Percentiles rank a stretch among this genome's conserved stretches.
Conservation (phyloP, 1,140 invertebrate species). For the Heliconius hermathena region DNA sequence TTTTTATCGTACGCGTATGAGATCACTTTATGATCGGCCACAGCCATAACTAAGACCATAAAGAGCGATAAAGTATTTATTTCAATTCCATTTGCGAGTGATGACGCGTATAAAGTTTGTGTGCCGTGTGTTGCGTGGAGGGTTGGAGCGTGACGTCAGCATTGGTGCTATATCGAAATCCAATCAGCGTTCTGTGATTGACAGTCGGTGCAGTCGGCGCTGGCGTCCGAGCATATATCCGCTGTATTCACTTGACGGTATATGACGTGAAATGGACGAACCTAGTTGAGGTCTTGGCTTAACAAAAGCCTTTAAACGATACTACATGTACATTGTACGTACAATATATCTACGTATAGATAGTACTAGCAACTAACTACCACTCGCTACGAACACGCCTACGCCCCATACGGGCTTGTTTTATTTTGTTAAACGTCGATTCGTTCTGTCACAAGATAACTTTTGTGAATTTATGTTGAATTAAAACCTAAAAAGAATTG, state of each 20-base stretch:
- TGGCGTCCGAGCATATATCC: constrained; percentile 47
- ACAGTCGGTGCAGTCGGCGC: constrained; percentile 61
- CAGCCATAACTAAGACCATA: constrained; percentile 44
- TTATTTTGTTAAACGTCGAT: constrained; percentile 24
- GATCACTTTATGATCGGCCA: constrained; percentile 40
- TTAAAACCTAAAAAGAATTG: neutral
- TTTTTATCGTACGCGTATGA: constrained; percentile 40
- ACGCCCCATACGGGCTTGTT: constrained; percentile 13
- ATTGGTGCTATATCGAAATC: constrained; percentile 73
- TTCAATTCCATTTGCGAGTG: constrained; percentile 43
- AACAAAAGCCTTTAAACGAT: constrained; percentile 48
- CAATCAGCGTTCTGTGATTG: constrained; percentile 75
- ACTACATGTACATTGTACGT: constrained; percentile 23
- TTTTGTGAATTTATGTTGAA: neutral
- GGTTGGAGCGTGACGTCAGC: constrained; percentile 50
- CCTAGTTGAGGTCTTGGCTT: constrained; percentile 47
- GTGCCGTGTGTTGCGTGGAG: constrained; percentile 15
- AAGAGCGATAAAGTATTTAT: constrained; percentile 43
- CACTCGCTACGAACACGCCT: constrained; percentile 5
- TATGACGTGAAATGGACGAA: constrained; percentile 46
- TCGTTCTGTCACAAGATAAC: neutral
- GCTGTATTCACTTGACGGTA: constrained; percentile 50
- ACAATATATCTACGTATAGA: neutral
- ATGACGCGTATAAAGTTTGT: constrained; percentile 43
- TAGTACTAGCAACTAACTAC: neutral